phyloP scores from a whole-genome alignment of 2,888 invertebrate species.

The Dioctria linearis region DNA sequence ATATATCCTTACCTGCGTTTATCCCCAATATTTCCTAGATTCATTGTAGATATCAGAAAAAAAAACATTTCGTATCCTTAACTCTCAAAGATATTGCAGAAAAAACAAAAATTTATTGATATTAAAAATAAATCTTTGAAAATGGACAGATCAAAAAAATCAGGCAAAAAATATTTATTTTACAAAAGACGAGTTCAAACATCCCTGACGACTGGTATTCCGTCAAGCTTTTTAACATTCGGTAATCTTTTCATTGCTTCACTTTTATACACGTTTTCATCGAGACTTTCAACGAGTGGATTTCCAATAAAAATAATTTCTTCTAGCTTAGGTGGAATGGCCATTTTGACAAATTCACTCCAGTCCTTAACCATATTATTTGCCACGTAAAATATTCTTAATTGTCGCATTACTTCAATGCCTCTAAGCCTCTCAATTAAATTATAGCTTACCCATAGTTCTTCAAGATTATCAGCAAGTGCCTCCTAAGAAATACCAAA shows the following conservation, averaged over 20 bases:
- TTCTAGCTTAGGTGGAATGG: constrained; percentile 79
- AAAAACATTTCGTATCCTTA: no score
- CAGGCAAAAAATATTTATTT: no score
- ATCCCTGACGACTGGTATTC: constrained; percentile 77
- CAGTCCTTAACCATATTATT: constrained; percentile 92
- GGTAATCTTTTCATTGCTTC: constrained; percentile 83
- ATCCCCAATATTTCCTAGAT: no score
- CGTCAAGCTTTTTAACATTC: constrained; percentile 84
- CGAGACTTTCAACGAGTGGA: constrained; percentile 82
- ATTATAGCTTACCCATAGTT: constrained; percentile 97
- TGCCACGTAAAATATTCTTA: constrained; percentile 87
- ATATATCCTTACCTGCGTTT: no score
- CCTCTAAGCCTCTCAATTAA: constrained; percentile 93
- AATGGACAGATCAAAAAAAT: no score
- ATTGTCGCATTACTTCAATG: constrained; percentile 82
- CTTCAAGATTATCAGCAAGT: constrained; percentile 88
- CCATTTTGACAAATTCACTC: constrained; percentile 88
- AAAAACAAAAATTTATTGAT: no score
- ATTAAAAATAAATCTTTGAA: no score
- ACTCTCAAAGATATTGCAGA: no score
- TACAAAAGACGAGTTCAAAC: not conserved
- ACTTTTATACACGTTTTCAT: constrained; percentile 78
- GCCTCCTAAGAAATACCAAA: constrained; percentile 76
- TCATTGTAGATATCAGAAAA: no score
- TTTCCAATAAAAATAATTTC: constrained; percentile 89